Conservation (phyloP, 92 coral and sea anemone genomes). For the Isaurus tuberculatus region DNA sequence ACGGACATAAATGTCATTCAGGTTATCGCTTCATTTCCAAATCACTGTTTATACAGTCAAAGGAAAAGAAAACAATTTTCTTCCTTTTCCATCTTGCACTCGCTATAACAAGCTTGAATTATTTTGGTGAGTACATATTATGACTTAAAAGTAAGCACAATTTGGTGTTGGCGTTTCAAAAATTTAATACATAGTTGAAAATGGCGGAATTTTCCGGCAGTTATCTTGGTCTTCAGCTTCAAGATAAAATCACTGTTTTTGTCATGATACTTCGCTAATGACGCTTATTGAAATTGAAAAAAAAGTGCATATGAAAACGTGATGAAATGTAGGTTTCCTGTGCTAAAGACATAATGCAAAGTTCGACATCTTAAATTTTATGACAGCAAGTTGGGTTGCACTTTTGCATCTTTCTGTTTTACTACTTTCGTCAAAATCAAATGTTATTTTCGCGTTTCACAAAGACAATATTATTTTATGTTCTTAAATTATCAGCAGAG, state of each 20-base stretch:
- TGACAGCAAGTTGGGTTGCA: constrained; percentile 12
- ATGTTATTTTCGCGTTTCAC: not conserved
- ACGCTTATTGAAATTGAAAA: not conserved
- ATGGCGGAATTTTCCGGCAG: not conserved
- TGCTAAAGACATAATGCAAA: not conserved
- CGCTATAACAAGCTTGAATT: not conserved
- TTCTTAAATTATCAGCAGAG: not conserved
- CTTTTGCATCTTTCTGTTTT: not conserved
- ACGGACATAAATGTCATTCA: not conserved
- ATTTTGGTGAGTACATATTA: constrained; percentile 17
- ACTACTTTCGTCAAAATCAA: not conserved
- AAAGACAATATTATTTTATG: not conserved
- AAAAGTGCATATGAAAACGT: not conserved
- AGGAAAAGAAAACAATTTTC: constrained; percentile 7
- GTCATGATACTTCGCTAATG: constrained; percentile 1
- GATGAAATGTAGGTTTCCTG: constrained; percentile 41
- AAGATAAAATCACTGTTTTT: constrained; percentile 41
- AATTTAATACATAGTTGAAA: not conserved
- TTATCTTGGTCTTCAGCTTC: constrained; percentile 3
- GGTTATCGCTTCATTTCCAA: constrained; percentile 21
- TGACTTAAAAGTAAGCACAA: not conserved
- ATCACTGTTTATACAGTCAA: constrained; percentile 34
- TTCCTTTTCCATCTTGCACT: not conserved
- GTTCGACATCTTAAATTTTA: constrained; percentile 10
- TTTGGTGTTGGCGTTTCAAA: constrained; percentile 11